Conservation (phyloP, 2,113 vertebrate species). For the Urocynchramus pylzowi region DNA sequence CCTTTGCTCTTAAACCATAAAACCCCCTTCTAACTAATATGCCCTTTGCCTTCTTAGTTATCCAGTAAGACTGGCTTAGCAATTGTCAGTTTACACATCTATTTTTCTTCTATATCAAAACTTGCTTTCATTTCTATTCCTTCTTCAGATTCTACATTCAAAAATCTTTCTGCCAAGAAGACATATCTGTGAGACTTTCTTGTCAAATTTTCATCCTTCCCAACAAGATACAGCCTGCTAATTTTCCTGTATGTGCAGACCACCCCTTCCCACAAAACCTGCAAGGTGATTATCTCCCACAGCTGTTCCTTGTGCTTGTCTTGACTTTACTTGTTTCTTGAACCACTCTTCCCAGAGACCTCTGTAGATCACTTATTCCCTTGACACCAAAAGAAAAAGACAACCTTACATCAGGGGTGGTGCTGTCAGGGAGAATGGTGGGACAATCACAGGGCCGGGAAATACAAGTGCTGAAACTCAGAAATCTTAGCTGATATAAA, state of each 20-base stretch:
- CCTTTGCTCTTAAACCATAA: background rate
- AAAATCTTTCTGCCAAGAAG: background rate
- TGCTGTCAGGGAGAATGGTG: background rate
- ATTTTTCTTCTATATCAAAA: background rate
- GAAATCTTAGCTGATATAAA: background rate
- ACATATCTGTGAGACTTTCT: background rate
- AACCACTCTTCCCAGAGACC: background rate
- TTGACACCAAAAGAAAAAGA: background rate
- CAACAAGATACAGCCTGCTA: background rate
- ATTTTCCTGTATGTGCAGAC: background rate
- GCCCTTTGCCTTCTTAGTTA: accelerated
- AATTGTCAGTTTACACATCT: background rate
- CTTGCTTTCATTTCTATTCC: background rate
- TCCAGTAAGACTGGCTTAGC: background rate
- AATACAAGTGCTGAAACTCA: background rate
- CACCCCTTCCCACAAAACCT: background rate
- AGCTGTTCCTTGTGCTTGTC: background rate
- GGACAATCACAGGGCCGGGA: background rate
- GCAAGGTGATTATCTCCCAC: background rate
- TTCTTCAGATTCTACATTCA: background rate
- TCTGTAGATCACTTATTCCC: background rate
- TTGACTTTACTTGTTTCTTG: background rate
- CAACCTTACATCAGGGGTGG: background rate
- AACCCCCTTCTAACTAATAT: background rate
- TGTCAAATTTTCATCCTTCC: background rate